Conservation (phyloP, 2,797 vertebrate genomes). For the Enteromius radiatus region DNA sequence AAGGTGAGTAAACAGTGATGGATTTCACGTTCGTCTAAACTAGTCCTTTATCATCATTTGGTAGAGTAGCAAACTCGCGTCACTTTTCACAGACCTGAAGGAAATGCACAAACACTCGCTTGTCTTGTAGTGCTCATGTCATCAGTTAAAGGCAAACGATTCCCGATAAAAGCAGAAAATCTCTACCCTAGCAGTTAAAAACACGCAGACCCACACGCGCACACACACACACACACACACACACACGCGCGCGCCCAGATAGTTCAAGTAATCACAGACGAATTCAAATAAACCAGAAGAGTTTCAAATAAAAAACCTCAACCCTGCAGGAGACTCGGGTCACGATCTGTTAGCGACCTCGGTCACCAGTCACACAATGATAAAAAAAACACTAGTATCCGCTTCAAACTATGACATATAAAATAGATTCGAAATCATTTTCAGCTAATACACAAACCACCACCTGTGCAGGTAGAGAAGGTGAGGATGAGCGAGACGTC, state of each 20-base stretch:
- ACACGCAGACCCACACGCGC: constrained; percentile 49
- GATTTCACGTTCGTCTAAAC: background rate
- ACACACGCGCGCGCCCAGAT: constrained; percentile 56
- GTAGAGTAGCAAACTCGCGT: constrained; percentile 56
- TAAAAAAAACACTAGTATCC: constrained; percentile 59
- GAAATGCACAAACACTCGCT: constrained; percentile 42
- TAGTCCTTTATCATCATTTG: constrained; percentile 43
- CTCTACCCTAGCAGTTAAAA: constrained; percentile 47
- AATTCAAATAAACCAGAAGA: constrained; percentile 53
- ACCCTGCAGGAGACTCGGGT: constrained; percentile 56
- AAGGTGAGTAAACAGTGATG: background rate
- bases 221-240: too few species aligned
- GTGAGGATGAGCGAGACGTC: constrained; percentile 36
- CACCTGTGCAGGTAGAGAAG: constrained; percentile 42
- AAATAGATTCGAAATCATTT: constrained; percentile 54
- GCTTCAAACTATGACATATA: constrained; percentile 59
- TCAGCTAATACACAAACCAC: constrained; percentile 40
- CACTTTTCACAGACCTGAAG: constrained; percentile 48
- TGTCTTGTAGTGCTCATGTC: constrained; percentile 57
- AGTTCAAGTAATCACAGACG: constrained; percentile 71
- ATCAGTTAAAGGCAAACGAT: constrained; percentile 57
- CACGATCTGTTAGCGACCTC: constrained; percentile 60
- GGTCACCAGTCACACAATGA: constrained; percentile 68
- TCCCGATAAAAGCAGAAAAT: constrained; percentile 53
- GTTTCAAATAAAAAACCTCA: constrained; percentile 59